Conservation (phyloP, 2,797 vertebrate genomes). For the Atherinosoma microstoma region DNA sequence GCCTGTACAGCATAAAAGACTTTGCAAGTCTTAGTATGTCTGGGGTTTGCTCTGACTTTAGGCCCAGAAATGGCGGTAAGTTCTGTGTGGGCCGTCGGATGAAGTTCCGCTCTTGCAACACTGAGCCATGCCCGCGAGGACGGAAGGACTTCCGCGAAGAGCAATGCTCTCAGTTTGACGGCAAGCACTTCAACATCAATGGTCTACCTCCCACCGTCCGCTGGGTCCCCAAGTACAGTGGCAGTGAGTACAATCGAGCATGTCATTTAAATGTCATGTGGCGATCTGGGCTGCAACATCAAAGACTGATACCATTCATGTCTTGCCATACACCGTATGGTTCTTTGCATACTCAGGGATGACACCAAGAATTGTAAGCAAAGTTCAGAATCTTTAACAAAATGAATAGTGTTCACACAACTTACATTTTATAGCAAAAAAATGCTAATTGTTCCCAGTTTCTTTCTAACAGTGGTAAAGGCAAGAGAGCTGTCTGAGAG, state of each 20-base stretch:
- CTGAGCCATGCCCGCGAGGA: conserved; percentile 92
- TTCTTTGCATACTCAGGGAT: no score
- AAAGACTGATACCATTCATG: no score
- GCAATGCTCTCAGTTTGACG: conserved; percentile 95
- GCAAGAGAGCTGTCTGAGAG: no score
- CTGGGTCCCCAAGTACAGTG: conserved; percentile 97
- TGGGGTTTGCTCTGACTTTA: conserved; percentile 43
- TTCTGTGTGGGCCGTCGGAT: conserved; percentile 96
- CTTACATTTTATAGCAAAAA: no score
- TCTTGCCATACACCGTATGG: no score
- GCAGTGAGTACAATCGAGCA: conserved; percentile 87
- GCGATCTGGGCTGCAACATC: no score
- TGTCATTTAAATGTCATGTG: conserved; percentile 1
- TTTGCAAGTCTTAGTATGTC: conserved; percentile 6
- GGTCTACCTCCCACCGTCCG: conserved; percentile 91
- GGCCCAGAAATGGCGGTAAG: conserved; percentile 93
- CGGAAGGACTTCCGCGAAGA: conserved; percentile 93
- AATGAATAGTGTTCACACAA: no score
- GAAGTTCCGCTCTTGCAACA: conserved; percentile 98
- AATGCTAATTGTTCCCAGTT: no score
- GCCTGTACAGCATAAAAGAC: background rate
- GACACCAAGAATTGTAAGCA: no score
- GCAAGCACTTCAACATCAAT: conserved; percentile 97
- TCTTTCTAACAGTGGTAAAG: no score
- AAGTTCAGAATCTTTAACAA: no score